Conservation (phyloP, 2,113 vertebrate species). For the Orientallactaga bullata region DNA sequence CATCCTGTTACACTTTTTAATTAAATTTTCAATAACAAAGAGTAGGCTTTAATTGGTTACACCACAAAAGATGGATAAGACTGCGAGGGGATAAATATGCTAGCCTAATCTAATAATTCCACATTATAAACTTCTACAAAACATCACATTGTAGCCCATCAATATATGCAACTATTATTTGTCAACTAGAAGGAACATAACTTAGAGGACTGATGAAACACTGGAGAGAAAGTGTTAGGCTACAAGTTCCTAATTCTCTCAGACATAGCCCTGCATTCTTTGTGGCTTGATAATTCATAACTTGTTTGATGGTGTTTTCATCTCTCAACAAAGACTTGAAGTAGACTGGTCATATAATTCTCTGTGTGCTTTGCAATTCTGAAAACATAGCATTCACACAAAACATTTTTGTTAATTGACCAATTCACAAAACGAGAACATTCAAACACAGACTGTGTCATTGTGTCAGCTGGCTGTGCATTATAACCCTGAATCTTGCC, state of each 20-base stretch:
- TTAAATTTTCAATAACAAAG: neutral
- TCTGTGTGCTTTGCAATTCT: neutral
- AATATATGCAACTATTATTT: neutral
- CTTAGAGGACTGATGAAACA: neutral
- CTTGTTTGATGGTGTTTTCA: slow-evolving; percentile 49
- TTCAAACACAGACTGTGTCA: neutral
- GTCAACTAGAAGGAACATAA: neutral
- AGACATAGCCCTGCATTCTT: neutral
- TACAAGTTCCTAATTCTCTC: neutral
- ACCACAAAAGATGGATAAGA: neutral
- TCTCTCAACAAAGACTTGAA: slow-evolving; percentile 11
- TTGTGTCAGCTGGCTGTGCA: neutral
- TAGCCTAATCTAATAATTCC: neutral
- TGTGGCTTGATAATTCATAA: neutral
- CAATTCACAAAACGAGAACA: neutral
- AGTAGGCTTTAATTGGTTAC: neutral
- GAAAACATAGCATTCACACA: neutral
- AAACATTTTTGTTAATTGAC: slow-evolving; percentile 5
- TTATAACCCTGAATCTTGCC: neutral
- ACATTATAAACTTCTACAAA: neutral
- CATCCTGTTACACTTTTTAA: neutral
- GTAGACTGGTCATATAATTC: neutral
- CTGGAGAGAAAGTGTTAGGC: neutral
- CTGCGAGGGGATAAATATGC: neutral
- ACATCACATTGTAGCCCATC: too few species aligned